Evolutionary conservation across 2,888 invertebrate genomes (phyloP), one percentile per base, ranked within the genome.

Genomic region (Agrochola lota): DNA sequence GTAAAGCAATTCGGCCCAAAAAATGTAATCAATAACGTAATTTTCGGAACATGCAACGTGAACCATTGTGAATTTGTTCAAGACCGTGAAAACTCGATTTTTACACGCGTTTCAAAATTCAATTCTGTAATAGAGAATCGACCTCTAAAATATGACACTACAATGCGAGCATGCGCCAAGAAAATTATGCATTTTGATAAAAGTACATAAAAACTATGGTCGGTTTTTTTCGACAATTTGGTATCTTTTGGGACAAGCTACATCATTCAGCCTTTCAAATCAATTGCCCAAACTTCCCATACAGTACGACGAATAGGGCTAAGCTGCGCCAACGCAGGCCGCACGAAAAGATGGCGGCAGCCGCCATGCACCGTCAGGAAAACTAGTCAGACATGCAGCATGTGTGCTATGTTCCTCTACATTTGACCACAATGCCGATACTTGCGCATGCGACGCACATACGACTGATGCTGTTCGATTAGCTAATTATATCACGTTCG

Each of bases 311-410:
- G 1, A 40, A 40, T 57, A 71, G 11, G 23, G 23, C 20, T 35
- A 26, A 62, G n/a, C 49, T 57, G 74, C 52, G 70, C 40, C 23
- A 35, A 55, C 52, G 43, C 59, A 71, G 12, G 43, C 52, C 12
- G 63, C 69, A 75, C 71, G 69, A 63, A 66, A 77, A 84, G 59
- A 83, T 83, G 78, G 35, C n/a, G 84, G 78, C 81, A 83, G 73
- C 17, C 52, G 68, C 71, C 77, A 84, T 70, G 63, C 26, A 43
- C 26, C 35, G 74, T 46, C 79, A 85, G 87, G 85, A 90, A 90
- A 90, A 88, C 84, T 87, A 78, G 89, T 88, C 15, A 1, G 84
- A 85, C 85, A 87, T 80, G 85, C 87, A 78, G 63, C 77, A 70
- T 80, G 74, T 69, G n/a, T n/a, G n/a, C 76, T 81, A 83, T 62